These are phyloP conservation scores for Homarus gammarus DNA, from an alignment of 2,888 invertebrate genomes.

Conservation along the genomic window DNA sequence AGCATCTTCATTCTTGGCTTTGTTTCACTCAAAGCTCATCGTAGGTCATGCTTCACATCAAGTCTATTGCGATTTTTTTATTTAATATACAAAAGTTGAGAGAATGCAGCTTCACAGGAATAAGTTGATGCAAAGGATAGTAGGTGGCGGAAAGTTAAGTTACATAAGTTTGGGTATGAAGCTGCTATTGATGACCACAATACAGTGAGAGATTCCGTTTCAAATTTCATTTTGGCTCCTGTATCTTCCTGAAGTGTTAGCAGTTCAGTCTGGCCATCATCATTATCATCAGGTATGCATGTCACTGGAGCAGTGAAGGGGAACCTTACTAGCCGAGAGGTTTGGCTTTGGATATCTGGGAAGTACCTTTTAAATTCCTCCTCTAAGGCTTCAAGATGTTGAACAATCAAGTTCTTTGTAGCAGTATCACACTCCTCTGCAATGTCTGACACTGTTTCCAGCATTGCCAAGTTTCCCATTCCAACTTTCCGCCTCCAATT, in stretches of 20 bases:
- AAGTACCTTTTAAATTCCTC: conserved; percentile 55
- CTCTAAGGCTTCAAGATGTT: conserved; percentile 53
- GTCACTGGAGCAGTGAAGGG: conserved; percentile 62
- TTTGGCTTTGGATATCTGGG: conserved; percentile 45
- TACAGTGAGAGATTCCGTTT: conserved; percentile 56
- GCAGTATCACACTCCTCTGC: conserved; percentile 47
- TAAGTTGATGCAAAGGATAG: conserved; percentile 57
- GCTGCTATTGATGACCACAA: conserved; percentile 66
- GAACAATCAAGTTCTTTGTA: conserved; percentile 49
- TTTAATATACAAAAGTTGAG: conserved; percentile 40
- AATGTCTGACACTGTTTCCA: conserved; percentile 55
- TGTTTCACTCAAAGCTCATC: conserved; percentile 42
- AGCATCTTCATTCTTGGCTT: conserved; percentile 51
- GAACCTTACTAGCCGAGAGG: conserved; percentile 54
- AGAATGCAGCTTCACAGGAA: conserved; percentile 54
- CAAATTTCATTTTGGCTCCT: conserved; percentile 34
- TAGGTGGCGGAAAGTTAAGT: conserved; percentile 28
- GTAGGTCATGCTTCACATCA: conserved; percentile 49
- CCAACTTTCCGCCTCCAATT: conserved; percentile 66
- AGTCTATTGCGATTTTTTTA: conserved; percentile 52
- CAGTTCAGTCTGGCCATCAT: conserved; percentile 53
- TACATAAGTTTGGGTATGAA: conserved; percentile 56
- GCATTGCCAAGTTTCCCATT: conserved; percentile 57
- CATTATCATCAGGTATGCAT: conserved; percentile 61
- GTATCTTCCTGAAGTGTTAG: conserved; percentile 49